Evolutionary conservation across 2,797 vertebrate genomes (phyloP).

Genomic region (Lepilemur ruficaudatus): DNA sequence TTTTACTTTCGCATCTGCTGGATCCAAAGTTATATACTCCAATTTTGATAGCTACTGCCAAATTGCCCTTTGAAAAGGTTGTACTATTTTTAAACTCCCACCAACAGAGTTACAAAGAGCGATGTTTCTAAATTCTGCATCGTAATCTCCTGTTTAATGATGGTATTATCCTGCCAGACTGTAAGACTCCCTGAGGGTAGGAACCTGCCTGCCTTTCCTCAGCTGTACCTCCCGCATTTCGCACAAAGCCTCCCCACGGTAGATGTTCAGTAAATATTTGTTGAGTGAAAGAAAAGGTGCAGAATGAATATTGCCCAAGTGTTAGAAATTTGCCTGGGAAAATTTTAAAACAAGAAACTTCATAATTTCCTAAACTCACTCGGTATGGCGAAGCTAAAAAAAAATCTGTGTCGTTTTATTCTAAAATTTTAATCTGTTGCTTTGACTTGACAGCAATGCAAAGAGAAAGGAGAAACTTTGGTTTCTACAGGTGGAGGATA

Average conservation of each 20-base stretch:
- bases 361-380: constrained; percentile 7
- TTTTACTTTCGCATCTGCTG: constrained; percentile 6
- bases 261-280: background rate
- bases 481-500: background rate
- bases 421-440: background rate
- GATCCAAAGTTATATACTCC: background rate
- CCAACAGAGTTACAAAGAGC: constrained; percentile 9
- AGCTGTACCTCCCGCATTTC: background rate
- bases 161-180: background rate
- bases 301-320: background rate
- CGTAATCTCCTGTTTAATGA: constrained; percentile 15
- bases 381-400: background rate
- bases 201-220: background rate
- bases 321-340: background rate
- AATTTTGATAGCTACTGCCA: background rate
- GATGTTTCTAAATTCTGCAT: background rate
- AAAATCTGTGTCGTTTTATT: background rate
- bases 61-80: constrained; percentile 34
- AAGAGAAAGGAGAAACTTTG: background rate
- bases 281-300: background rate
- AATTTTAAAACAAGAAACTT: background rate
- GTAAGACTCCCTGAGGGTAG: background rate
- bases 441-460: background rate
- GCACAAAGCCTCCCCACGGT: background rate
- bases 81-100: constrained; percentile 43